Percentiles rank a stretch among this genome's conserved stretches.
Evolutionary conservation across 64 coral and sea anemone genomes (phyloP).

Genomic region (Stylophora pistillata): DNA sequence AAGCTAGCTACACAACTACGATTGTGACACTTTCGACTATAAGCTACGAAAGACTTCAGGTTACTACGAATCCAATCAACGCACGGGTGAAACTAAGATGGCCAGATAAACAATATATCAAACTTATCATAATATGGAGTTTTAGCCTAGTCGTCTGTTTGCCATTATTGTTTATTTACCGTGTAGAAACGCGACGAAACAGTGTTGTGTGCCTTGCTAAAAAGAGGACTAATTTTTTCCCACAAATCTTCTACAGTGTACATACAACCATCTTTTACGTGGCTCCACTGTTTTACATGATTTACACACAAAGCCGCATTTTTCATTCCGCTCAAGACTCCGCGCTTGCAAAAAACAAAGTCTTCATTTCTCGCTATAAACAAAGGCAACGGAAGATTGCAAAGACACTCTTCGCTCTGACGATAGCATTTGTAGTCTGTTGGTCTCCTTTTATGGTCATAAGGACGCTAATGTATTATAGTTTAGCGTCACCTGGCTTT

Average conservation of each 20-base stretch:
- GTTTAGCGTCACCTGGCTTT: not conserved
- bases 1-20: conserved; percentile 32
- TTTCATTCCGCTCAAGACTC: not conserved
- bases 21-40: conserved; percentile 36
- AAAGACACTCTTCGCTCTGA: not conserved
- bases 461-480: not conserved
- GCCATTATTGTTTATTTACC: not conserved
- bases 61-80: not conserved
- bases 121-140: not conserved
- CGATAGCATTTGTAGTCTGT: not conserved
- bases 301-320: not conserved
- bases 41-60: conserved; percentile 10
- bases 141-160: not conserved
- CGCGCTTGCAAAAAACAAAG: too few relatives aligned
- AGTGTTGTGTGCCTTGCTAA: not conserved
- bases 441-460: conserved; percentile 21
- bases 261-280: not conserved
- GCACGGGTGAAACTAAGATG: not conserved
- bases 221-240: not conserved
- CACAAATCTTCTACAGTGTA: not conserved
- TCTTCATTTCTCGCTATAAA: not conserved
- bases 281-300: not conserved
- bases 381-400: not conserved
- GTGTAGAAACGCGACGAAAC: not conserved
- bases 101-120: not conserved